A percentile compares a stretch with the other conserved stretches of the same genome.
Conservation (phyloP, 2,113 vertebrate genomes). For the Labrus mixtus region DNA sequence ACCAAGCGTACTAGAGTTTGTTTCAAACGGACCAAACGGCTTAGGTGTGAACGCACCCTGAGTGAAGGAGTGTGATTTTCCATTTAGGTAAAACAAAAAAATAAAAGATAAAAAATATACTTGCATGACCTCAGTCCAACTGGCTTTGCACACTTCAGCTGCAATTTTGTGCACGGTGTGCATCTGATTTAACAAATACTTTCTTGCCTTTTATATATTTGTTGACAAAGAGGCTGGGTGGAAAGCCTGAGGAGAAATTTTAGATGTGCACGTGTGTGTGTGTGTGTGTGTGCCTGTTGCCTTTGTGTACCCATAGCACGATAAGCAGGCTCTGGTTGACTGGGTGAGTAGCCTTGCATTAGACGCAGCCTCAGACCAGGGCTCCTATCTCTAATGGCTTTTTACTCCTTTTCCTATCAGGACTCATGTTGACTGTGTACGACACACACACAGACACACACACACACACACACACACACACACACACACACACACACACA, state of each 20-base stretch:
- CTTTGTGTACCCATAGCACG: slow-evolving; percentile 37
- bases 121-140: not conserved
- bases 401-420: slow-evolving; percentile 57
- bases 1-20: no score
- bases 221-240: slow-evolving; percentile 39
- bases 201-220: slow-evolving; percentile 13
- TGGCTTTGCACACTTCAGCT: not conserved
- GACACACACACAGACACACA: slow-evolving; percentile 27
- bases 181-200: not conserved
- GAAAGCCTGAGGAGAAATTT: slow-evolving; percentile 18
- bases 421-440: slow-evolving; percentile 53
- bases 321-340: slow-evolving; percentile 68
- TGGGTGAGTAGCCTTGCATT: slow-evolving; percentile 62
- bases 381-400: slow-evolving; percentile 75
- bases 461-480: no score
- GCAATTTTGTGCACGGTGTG: not conserved
- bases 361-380: slow-evolving; percentile 35
- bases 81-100: no score
- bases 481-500: slow-evolving; percentile 28
- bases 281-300: slow-evolving; percentile 6
- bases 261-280: not conserved
- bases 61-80: no score
- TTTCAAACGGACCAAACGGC: no score
- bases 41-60: no score
- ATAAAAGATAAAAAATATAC: no score